These are phyloP conservation scores for Apamea monoglypha DNA, from an alignment of 2,888 invertebrate genomes.

Conservation along the genomic window DNA sequence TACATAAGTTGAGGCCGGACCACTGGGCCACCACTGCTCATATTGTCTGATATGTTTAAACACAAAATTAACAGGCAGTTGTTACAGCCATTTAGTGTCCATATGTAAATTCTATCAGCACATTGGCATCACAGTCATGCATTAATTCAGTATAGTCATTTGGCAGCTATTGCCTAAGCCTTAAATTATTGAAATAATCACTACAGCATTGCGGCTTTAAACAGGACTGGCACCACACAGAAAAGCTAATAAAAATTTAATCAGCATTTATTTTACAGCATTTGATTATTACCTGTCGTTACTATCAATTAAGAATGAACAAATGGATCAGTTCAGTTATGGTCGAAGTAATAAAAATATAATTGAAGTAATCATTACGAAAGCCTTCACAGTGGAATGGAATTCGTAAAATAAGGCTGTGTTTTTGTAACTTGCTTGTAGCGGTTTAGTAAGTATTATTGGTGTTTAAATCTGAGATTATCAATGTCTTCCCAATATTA, in stretches of 20 bases:
- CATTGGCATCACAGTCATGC: not conserved
- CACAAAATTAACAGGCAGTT: not conserved
- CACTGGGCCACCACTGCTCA: not conserved
- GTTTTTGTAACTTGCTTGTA: not conserved
- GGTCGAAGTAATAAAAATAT: conserved; percentile 68
- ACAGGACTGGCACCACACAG: conserved; percentile 35
- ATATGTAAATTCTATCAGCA: conserved; percentile 18
- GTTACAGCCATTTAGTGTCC: not conserved
- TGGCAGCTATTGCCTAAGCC: conserved; percentile 18
- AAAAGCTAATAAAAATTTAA: conserved; percentile 55
- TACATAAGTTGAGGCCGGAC: not conserved
- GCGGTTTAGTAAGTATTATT: not conserved
- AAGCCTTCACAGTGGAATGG: conserved; percentile 48
- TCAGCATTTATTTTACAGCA: conserved; percentile 61
- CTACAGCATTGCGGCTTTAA: conserved; percentile 34
- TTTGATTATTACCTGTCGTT: conserved; percentile 62
- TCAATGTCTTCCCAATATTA: not conserved
- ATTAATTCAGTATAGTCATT: conserved; percentile 23
- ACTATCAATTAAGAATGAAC: conserved; percentile 66
- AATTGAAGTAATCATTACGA: conserved; percentile 71
- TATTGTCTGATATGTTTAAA: not conserved
- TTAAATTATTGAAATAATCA: conserved; percentile 49
- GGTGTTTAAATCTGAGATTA: not conserved
- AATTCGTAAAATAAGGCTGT: conserved; percentile 36
- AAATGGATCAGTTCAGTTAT: conserved; percentile 67